Evolutionary conservation across 2,113 vertebrate genomes (phyloP), one percentile per base, ranked within the genome.

Genomic region (Tragelaphus strepsiceros): DNA sequence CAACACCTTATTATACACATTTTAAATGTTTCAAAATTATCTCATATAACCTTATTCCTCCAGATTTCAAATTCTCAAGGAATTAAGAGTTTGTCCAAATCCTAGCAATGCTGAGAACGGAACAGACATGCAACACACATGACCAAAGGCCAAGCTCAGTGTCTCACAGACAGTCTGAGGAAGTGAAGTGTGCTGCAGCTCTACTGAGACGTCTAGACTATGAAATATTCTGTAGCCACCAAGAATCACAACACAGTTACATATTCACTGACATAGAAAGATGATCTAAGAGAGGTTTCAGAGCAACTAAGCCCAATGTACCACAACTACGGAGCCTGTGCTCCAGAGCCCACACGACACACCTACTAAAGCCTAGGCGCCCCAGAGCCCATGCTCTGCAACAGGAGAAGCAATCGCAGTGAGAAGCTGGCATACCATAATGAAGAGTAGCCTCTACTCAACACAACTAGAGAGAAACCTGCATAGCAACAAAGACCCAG

Each of bases 11-110:
- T 82, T 96, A 74, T 4, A 64, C 10, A 71, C 5, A 26, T 71
- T 86, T 67, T 22, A 93, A 82, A 78, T 53, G 17, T 71, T 87
- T n/a, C 12, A 94, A 39, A 98, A 54, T 64, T 80, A n/a, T 82
- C n/a, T 54, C 82, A 94, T 49, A 78, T 56, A 78, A 92, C 54
- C 30, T 84, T 82, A 39, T 16, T 80, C 83, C n/a, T 88, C 24
- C 61, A 89, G 30, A 71, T 51, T 86, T 89, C 24, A 89, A 92
- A 90, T 83, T 71, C n/a, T 95, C 35, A 93, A 91, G 21, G 32
- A 71, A 62, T 88, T 58, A 88, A 93, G 35, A 93, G 35, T 93
- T 67, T 59, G 4, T 94, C 28, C 24, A 97, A 92, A 94, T 94
- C 19, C 43, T 90, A 26, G 22, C 21, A 86, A 26, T 71, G 30